Evolutionary conservation across 2,888 invertebrate species (phyloP), one percentile per base, ranked within the genome.

Genomic region (Lepas anatifera): DNA sequence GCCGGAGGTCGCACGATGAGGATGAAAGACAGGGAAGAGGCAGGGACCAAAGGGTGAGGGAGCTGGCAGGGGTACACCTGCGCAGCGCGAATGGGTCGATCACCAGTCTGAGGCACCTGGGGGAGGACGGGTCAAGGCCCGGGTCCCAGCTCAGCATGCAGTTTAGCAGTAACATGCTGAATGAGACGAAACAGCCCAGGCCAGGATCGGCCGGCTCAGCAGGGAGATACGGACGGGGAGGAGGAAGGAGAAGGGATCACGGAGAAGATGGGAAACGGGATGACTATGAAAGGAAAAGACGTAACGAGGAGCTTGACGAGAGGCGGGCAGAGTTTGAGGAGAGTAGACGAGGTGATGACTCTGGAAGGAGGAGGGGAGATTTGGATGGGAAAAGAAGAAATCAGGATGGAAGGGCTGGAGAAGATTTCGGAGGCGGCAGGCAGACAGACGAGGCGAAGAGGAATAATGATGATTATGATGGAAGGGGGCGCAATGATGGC

Each of bases 91-190:
- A 10, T 8, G 48, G 48, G n/a, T 48, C 48, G 48, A 25, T 18
- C n/a, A 8, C 48, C n/a, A 48, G 48, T 18, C 48, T 48, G 48
- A n/a, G 48, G 7, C 52, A 18, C 8, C 58, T 58, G 18, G n/a
- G n/a, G n/a, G n/a, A n/a, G n/a, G 35, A 32, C 22, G 58, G 22
- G 22, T 58, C 58, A 8, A 32, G 66, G 13, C 66, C 66, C 2
- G 66, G 39, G 4, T 66, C 66, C 13, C 66, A 66, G 66, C 25
- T 66, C 4, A 66, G 66, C 37, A 25, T 66, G 13, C 66, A 66
- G 25, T 66, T 39, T 16, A 39, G 39, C 6, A 66, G 66, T 11
- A 25, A 66, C 27, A 66, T 66, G 66, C 3, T 39, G 39, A 39
- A 39, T 39, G 37, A 39, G 16, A 35, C 22, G 16, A 32, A n/a